Conservation (phyloP, 2,113 vertebrate genomes). For the Hippocampus guttulatus region DNA sequence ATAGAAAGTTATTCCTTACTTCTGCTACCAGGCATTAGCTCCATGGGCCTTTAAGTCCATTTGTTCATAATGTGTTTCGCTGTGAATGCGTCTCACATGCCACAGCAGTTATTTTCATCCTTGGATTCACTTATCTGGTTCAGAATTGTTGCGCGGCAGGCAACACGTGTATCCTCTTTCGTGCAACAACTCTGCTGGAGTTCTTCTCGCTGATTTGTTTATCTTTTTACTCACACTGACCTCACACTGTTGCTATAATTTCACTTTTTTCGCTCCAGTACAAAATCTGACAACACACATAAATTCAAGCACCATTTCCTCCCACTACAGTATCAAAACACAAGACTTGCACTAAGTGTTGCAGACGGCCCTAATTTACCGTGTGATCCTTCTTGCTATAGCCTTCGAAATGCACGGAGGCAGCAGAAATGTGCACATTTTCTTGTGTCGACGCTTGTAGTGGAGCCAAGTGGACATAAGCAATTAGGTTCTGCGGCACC, state of each 20-base stretch:
- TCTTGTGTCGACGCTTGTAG: background rate
- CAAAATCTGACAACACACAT: conserved; percentile 2
- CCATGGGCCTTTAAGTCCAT: background rate
- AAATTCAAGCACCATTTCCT: background rate
- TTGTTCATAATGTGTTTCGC: background rate
- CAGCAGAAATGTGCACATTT: conserved; percentile 33
- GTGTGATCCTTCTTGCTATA: conserved; percentile 34
- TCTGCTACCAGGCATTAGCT: background rate
- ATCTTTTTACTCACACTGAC: background rate
- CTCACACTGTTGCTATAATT: background rate
- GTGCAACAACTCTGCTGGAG: background rate
- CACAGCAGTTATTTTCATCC: background rate
- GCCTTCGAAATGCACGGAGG: background rate
- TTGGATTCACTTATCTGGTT: conserved; percentile 2
- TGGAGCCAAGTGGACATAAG: background rate
- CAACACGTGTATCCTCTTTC: too few species aligned
- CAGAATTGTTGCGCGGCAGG: background rate
- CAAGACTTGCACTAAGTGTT: conserved; percentile 36
- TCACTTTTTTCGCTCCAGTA: background rate
- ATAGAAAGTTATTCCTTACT: background rate
- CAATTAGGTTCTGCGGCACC: background rate
- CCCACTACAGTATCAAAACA: conserved; percentile 13
- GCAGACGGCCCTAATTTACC: conserved; percentile 45
- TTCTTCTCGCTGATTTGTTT: conserved; percentile 3
- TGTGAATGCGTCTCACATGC: conserved; percentile 15